Conservation (phyloP, 2,888 invertebrate genomes). For the Heliconius erato region DNA sequence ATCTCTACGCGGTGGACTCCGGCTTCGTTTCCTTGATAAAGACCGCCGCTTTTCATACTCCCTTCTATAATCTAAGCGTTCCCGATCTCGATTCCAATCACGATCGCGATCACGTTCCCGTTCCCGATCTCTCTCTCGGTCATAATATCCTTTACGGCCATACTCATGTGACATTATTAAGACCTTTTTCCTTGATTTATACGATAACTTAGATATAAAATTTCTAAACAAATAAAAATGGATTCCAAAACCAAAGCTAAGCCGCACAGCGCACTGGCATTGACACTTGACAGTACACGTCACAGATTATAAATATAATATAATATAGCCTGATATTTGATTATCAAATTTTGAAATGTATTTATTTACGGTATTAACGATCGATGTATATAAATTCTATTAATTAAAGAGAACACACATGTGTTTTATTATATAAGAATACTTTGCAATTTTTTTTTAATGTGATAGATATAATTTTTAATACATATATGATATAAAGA, state of each 20-base stretch:
- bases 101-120: constrained; percentile 51
- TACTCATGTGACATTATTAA: constrained; percentile 56
- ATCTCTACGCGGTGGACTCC: constrained; percentile 62
- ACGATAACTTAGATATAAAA: constrained; percentile 14
- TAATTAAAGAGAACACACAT: too few species aligned
- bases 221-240: constrained; percentile 19
- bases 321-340: background rate
- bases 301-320: constrained; percentile 1
- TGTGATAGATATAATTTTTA: too few species aligned
- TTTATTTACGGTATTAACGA: too few species aligned
- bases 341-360: too few species aligned
- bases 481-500: too few species aligned
- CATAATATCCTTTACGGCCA: constrained; percentile 52
- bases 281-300: constrained; percentile 8
- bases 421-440: too few species aligned
- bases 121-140: constrained; percentile 51
- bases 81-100: constrained; percentile 51
- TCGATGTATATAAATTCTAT: too few species aligned
- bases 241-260: constrained; percentile 29
- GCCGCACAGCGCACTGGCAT: constrained; percentile 15
- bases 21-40: constrained; percentile 66
- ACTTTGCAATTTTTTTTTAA: too few species aligned
- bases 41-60: constrained; percentile 59
- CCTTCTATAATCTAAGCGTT: constrained; percentile 62
- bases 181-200: constrained; percentile 10